Evolutionary conservation across 2,113 vertebrate genomes (phyloP), one percentile per base, ranked within the genome.

Genomic region (Rhabdornis inornatus): DNA sequence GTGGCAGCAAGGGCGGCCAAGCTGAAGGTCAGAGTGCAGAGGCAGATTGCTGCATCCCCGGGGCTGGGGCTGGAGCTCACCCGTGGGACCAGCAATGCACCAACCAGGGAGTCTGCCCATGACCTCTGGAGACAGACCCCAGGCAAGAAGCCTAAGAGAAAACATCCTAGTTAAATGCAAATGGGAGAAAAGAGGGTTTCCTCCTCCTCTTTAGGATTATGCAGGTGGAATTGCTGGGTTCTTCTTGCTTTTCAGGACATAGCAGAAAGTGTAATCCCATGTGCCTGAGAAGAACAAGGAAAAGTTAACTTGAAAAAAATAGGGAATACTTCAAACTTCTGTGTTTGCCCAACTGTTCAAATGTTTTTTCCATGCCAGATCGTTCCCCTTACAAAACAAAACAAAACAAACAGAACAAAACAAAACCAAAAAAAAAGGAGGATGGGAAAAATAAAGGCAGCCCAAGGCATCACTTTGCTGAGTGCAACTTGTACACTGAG

Each of bases 11-110:
- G 76, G 77, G 90, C 80, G 17, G 70, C 89, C 87, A 87, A 97
- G 90, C 91, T 85, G 90, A 95, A 93, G 96, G 93, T 95, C 84
- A 94, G 92, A 96, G 95, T 83, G 94, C 90, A 94, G 66, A 82
- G 94, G 90, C 69, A 42, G 91, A 96, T 94, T 89, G 82, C 74
- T 78, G 83, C 88, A 64, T 95, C 92, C 72, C 86, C 3, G 25
- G 87, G 74, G 89, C 89, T 69, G 35, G 79, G 69, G 93, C 95
- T 95, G 92, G 72, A 95, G 95, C 90, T 84, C 75, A 75, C 89
- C 93, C 95, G 22, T 91, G 92, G 96, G 85, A 95, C 72, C 71
- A 14, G 82, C n/a, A 2, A 49, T 25, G 87, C 45, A 25, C 83
- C 83, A 39, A 15, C n/a, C 1, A 1, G 64, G 61, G 76, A 82